Evolutionary conservation across 2,113 vertebrate species (phyloP).

Genomic region (Telmatochromis sp.): DNA sequence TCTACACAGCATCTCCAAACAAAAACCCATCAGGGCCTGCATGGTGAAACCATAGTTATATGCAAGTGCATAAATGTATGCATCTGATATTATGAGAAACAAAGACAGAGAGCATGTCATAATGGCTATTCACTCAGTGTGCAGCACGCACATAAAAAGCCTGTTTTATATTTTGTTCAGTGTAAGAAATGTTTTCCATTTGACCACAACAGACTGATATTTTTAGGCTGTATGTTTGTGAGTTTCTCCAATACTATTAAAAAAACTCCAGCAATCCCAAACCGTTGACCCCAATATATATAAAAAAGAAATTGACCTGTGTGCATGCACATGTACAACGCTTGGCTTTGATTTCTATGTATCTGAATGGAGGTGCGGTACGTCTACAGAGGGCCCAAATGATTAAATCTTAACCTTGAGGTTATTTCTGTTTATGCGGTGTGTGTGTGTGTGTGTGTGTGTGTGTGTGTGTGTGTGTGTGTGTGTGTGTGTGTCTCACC

Average conservation of each 20-base stretch:
- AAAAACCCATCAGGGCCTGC: not conserved
- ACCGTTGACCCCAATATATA: not conserved
- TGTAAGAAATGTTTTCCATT: not conserved
- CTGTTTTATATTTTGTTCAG: not conserved
- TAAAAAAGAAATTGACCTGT: not conserved
- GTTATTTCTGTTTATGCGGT: not conserved
- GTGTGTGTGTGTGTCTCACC: not conserved
- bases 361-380: not conserved
- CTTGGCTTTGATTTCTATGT: not conserved
- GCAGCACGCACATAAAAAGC: not conserved
- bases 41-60: not conserved
- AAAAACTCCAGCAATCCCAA: not conserved
- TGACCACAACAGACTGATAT: slow-evolving; percentile 8
- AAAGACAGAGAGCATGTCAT: not conserved
- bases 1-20: not conserved
- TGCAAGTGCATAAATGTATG: not conserved
- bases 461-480: not conserved
- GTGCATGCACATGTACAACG: not conserved
- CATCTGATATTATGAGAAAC: not conserved
- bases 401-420: slow-evolving; percentile 3
- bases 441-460: not conserved
- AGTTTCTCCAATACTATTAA: not conserved
- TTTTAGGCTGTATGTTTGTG: not conserved
- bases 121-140: not conserved
- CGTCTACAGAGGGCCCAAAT: not conserved